These are phyloP conservation scores for Meganola albula DNA, from an alignment of 2,888 invertebrate species.

Conservation along the genomic window DNA sequence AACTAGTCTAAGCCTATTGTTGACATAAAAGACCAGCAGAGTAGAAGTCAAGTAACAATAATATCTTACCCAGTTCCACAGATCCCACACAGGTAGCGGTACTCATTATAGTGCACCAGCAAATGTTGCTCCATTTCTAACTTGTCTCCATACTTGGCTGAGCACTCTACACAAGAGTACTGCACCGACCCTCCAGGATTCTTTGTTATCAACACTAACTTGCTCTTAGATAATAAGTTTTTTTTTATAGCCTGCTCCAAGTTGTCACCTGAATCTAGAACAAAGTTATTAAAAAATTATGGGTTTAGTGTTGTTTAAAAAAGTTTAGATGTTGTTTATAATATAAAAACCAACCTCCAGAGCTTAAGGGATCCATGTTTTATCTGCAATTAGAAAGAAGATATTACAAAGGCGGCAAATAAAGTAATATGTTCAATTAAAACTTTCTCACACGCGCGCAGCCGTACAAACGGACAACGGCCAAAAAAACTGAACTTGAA, in stretches of 20 bases:
- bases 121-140: slow-evolving; percentile 85
- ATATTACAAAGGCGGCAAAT: no score
- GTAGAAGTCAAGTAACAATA: no score
- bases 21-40: no score
- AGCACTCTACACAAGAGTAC: slow-evolving; percentile 87
- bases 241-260: slow-evolving; percentile 48
- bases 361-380: no score
- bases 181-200: slow-evolving; percentile 81
- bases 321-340: no score
- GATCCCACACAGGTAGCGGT: slow-evolving; percentile 84
- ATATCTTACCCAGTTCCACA: slow-evolving; percentile 81
- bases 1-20: no score
- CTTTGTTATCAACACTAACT: slow-evolving; percentile 84
- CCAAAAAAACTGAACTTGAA: slow-evolving; percentile 56
- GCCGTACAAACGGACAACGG: slow-evolving; percentile 38
- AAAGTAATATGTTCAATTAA: slow-evolving; percentile 11
- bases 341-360: no score
- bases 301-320: no score
- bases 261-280: no score
- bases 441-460: slow-evolving; percentile 37
- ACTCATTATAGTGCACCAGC: slow-evolving; percentile 85
- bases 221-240: slow-evolving; percentile 81
- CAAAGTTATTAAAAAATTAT: no score
- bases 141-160: slow-evolving; percentile 84
- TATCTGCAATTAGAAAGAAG: no score